phyloP scores from a whole-genome alignment of 2,797 vertebrate species.

The Synaphobranchus kaupii region DNA sequence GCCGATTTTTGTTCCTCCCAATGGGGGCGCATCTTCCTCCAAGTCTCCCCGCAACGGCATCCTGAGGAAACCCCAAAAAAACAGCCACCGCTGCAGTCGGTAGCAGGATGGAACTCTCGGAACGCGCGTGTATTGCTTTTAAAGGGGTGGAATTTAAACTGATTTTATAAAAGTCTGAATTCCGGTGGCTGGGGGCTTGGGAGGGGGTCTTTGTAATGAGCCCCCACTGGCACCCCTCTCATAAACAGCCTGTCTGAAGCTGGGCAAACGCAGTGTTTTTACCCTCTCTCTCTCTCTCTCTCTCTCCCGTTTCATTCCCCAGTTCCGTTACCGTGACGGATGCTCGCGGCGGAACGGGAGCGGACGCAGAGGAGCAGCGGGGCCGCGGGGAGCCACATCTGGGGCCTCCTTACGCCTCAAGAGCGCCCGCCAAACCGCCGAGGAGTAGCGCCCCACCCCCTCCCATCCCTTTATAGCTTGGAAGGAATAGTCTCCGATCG shows the following conservation, averaged over 20 bases:
- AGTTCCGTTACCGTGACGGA: not conserved
- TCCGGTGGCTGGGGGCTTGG: constrained; percentile 55
- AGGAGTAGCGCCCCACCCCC: not conserved
- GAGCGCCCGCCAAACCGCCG: too few relatives aligned
- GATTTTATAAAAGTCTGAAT: constrained; percentile 58
- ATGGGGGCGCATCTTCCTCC: constrained; percentile 26
- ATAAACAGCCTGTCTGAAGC: constrained; percentile 62
- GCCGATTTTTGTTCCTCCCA: constrained; percentile 37
- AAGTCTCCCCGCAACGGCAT: constrained; percentile 36
- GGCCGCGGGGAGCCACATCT: constrained; percentile 56
- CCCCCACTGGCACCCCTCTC: constrained; percentile 54
- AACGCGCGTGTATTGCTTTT: constrained; percentile 61
- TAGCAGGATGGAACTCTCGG: constrained; percentile 51
- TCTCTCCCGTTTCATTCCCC: not conserved
- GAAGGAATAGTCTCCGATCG: too few relatives aligned
- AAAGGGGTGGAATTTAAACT: constrained; percentile 59
- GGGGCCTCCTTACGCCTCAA: constrained; percentile 56
- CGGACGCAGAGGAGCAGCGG: constrained; percentile 47
- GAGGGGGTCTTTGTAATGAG: constrained; percentile 48
- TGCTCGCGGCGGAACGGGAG: not conserved
- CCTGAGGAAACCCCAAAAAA: constrained; percentile 58
- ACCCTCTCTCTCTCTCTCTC: not conserved
- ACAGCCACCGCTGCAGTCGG: constrained; percentile 16
- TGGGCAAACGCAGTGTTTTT: constrained; percentile 12
- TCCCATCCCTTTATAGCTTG: not conserved